Conservation (phyloP, 1,140 invertebrate species). For the Palaemon carinicauda region DNA sequence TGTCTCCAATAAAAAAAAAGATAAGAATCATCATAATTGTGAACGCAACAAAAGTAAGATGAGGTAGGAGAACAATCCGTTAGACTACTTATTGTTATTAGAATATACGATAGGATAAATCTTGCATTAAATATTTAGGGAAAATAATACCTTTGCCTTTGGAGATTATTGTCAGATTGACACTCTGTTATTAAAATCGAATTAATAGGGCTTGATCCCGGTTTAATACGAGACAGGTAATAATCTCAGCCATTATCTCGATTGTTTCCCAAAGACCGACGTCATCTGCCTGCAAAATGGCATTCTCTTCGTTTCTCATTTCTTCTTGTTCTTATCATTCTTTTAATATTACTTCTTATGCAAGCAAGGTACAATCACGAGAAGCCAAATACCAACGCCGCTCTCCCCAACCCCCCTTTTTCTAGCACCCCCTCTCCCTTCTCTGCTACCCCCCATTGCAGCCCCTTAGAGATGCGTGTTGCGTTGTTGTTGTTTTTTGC, state of each 20-base stretch:
- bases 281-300: constrained; percentile 35
- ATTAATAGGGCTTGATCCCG: no score
- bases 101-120: no score
- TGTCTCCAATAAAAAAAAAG: constrained; percentile 22
- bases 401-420: background rate
- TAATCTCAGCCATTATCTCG: constrained; percentile 11
- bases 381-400: background rate
- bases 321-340: background rate
- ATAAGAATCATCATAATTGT: constrained; percentile 35
- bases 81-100: no score
- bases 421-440: background rate
- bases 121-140: no score
- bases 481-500: constrained; percentile 18
- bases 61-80: background rate
- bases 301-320: background rate
- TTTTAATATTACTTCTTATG: constrained; percentile 1
- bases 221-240: background rate
- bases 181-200: no score
- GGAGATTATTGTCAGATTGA: no score
- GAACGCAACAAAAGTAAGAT: constrained; percentile 2
- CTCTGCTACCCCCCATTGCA: background rate
- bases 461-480: constrained; percentile 33
- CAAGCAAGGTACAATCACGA: constrained; percentile 22
- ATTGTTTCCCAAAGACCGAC: background rate
- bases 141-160: no score